Percentiles rank a stretch among this genome's conserved stretches.
Evolutionary conservation across 2,888 invertebrate genomes (phyloP).

Genomic region (Gastracanthus pulcherrimus): DNA sequence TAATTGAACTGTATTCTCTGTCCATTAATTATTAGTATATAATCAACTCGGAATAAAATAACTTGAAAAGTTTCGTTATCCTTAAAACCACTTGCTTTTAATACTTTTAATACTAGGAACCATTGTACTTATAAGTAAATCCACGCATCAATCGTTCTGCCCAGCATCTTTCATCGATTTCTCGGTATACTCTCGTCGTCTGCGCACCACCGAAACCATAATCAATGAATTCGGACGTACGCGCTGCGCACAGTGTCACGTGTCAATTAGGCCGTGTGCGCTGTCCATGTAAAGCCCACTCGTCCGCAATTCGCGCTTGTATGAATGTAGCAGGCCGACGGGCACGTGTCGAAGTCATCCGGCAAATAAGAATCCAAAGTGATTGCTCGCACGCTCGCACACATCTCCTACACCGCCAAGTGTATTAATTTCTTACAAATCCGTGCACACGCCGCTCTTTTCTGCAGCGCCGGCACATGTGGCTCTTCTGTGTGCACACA

Average conservation of each 20-base stretch:
- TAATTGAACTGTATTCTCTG: background rate
- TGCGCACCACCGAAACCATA: too few species aligned
- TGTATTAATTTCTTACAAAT: slow-evolving; percentile 48
- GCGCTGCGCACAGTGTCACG: slow-evolving; percentile 5
- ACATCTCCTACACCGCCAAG: slow-evolving; percentile 23
- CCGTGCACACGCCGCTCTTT: slow-evolving; percentile 22
- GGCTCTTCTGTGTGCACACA: background rate
- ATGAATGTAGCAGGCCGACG: too few species aligned
- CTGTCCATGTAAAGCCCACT: slow-evolving; percentile 6
- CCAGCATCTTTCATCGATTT: background rate
- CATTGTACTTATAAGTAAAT: too few species aligned
- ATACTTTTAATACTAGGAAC: too few species aligned
- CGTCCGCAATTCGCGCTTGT: background rate
- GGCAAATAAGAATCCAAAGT: slow-evolving; percentile 35
- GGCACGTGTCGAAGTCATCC: slow-evolving; percentile 52
- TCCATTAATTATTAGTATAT: background rate
- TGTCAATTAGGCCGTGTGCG: slow-evolving; percentile 46
- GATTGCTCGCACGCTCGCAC: slow-evolving; percentile 6
- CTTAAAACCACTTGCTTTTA: too few species aligned
- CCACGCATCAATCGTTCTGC: background rate
- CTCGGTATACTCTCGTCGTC: too few species aligned
- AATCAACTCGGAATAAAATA: too few species aligned
- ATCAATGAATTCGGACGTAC: background rate
- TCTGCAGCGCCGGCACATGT: slow-evolving; percentile 14
- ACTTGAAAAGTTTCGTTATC: too few species aligned